Evolutionary conservation across 2,888 invertebrate species (phyloP), one percentile per base, ranked within the genome.

Genomic region (Sclerodermus sp.): DNA sequence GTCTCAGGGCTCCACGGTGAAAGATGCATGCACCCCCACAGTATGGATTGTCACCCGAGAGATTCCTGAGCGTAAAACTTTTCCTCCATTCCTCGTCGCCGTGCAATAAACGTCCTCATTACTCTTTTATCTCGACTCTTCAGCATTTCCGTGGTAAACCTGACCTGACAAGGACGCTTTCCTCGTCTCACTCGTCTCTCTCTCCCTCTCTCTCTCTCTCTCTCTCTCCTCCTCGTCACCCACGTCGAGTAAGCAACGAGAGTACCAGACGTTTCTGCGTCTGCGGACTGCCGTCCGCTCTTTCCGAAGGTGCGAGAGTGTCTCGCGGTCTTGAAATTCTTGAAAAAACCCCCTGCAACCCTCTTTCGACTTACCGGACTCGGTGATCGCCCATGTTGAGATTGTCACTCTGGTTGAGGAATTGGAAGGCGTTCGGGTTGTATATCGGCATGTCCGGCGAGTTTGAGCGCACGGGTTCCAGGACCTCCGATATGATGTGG

Each of bases 401-500:
- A 45, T 85, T 84, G 70, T 91, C 91, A 45, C 90, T 89, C 68
- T 87, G 85, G 70, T 88, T 87, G 55, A 93, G 79, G 70, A 92
- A 92, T 70, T 89, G 86, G 71, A 84, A 86, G 1, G 93, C 93
- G 67, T 89, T 89, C 1, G 92, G 91, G 75, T 91, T 92, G 77
- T 86, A 89, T 42, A 90, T 83, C 23, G 84, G 83, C 47, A 82
- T 81, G 0, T 87, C 83, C 63, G 85, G 84, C 32, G 62, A 59
- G 23, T 64, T 65, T n/a, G 78, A 69, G 40, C 79, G 72, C 4
- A 92, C 85, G 0, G 93, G 93, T 64, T 89, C 86, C 53, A 94
- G 80, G 23, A 94, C 91, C 78, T 91, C 90, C 72, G 93, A 92
- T 73, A 94, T 91, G 68, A 92, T 87, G 78, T 94, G 93, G 62